These are phyloP conservation scores for Gymnogyps californianus DNA, from an alignment of 2,113 vertebrate genomes.

Conservation along the genomic window DNA sequence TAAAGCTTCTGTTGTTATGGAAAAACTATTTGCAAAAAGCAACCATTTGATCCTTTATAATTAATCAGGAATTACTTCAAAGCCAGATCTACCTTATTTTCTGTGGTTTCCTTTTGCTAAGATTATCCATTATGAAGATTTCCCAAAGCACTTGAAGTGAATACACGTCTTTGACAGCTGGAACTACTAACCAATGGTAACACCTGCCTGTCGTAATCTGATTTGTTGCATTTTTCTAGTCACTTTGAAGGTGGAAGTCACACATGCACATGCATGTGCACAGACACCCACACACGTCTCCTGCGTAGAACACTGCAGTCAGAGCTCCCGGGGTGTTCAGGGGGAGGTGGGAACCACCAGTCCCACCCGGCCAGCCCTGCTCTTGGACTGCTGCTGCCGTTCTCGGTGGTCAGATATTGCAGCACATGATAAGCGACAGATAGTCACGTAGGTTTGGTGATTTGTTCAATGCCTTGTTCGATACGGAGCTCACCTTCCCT, in stretches of 20 bases:
- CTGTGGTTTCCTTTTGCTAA: background rate
- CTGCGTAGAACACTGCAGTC: accelerated
- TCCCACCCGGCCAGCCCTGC: background rate
- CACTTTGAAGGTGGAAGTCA: background rate
- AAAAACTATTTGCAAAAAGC: background rate
- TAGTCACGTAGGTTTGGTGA: accelerated
- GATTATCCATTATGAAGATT: background rate
- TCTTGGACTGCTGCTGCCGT: background rate
- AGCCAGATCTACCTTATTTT: background rate
- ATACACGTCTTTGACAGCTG: background rate
- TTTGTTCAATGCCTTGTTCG: background rate
- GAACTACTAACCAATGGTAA: background rate
- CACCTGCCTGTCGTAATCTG: background rate
- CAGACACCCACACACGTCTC: background rate
- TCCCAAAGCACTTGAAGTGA: background rate
- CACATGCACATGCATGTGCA: background rate
- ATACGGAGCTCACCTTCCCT: background rate
- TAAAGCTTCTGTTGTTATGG: background rate
- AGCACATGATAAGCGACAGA: background rate
- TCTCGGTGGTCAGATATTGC: accelerated
- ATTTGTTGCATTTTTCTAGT: background rate
- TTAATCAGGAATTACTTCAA: background rate
- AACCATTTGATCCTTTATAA: background rate
- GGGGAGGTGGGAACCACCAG: background rate
- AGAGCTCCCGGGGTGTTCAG: background rate